These are phyloP conservation scores for Trachythela sp. DNA, from an alignment of 64 coral and sea anemone genomes.

Conservation along the genomic window DNA sequence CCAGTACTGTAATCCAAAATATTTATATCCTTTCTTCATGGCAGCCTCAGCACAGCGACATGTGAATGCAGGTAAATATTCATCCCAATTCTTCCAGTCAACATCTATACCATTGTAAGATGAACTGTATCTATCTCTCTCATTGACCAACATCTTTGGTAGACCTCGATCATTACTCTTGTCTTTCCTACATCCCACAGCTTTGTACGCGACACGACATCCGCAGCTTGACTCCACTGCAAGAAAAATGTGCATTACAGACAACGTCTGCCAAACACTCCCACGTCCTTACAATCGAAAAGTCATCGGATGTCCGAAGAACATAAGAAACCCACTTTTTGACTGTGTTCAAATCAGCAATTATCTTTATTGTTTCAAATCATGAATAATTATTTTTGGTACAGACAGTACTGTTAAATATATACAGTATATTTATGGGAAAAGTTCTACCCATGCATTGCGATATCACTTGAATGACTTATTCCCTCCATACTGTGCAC, in stretches of 20 bases:
- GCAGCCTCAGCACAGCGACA: slow-evolving; percentile 1
- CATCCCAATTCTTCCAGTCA: neutral
- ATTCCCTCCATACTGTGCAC: too few species aligned
- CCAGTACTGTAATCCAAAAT: neutral
- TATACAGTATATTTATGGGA: too few species aligned
- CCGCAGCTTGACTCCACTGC: neutral
- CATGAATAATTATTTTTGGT: too few species aligned
- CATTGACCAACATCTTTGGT: neutral
- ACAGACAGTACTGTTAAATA: too few species aligned
- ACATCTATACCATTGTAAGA: neutral
- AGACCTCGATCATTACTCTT: neutral
- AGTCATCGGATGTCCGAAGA: too few species aligned
- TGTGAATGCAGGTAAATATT: neutral
- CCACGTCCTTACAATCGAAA: too few species aligned
- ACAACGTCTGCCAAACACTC: too few species aligned
- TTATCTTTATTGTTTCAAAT: too few species aligned
- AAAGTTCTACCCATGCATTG: too few species aligned
- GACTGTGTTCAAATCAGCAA: too few species aligned
- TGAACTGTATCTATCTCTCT: neutral
- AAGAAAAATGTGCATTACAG: neutral
- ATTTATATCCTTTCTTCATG: neutral
- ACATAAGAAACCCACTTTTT: too few species aligned
- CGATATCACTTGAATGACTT: too few species aligned
- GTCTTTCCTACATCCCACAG: neutral
- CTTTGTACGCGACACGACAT: neutral